Evolutionary conservation across 1,140 invertebrate species (phyloP).

Genomic region (Aricia agestis): DNA sequence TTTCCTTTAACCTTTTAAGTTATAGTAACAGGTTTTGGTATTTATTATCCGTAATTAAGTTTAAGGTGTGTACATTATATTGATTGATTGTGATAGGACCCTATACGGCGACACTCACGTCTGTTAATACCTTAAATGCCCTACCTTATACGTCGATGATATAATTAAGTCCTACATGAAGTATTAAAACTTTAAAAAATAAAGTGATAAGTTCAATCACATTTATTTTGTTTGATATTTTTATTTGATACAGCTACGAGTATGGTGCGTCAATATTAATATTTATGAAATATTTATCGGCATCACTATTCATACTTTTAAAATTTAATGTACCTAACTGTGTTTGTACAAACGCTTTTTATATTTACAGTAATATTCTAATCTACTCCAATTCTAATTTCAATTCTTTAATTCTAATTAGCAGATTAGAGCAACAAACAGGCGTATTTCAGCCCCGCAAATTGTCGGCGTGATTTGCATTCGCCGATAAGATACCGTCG

Average conservation of each 20-base stretch:
- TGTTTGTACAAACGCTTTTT: too few relatives aligned
- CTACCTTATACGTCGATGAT: background rate
- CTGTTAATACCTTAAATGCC: background rate
- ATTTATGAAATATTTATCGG: background rate
- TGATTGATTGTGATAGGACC: conserved; percentile 14
- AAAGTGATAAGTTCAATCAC: background rate
- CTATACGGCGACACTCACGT: background rate
- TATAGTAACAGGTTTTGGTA: conserved; percentile 25
- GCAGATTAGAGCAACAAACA: background rate
- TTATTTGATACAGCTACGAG: too few relatives aligned
- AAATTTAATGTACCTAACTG: too few relatives aligned
- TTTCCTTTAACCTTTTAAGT: conserved; percentile 34
- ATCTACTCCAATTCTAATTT: background rate
- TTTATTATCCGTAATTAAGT: conserved; percentile 27
- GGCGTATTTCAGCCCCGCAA: conserved; percentile 9
- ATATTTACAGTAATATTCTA: too few relatives aligned
- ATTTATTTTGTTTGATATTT: background rate
- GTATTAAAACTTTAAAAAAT: background rate
- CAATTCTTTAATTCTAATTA: background rate
- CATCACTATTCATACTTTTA: too few relatives aligned
- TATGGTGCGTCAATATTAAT: background rate
- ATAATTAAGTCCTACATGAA: background rate
- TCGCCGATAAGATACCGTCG: conserved; percentile 20
- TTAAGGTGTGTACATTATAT: conserved; percentile 25
- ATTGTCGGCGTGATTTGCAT: conserved; percentile 20